Evolutionary conservation across 2,888 invertebrate genomes (phyloP), one percentile per base, ranked within the genome.

Genomic region (Plagodis pulveraria): DNA sequence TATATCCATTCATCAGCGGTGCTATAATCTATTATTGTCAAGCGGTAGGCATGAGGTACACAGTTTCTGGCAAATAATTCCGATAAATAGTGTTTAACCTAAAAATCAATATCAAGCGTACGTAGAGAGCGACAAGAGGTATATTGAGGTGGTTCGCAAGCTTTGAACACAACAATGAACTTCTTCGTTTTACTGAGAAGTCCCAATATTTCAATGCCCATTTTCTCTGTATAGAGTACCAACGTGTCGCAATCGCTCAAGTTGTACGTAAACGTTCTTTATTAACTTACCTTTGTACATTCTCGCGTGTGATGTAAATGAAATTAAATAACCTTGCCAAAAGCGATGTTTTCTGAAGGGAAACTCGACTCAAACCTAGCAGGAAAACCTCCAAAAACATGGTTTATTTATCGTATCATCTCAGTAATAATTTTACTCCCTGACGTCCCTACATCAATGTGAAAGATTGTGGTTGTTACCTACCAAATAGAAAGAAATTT

Each of bases 251-350:
- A 34, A 33, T 34, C 44, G n/a, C 34, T 48, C 6, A 36, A 45
- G 32, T 5, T 46, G 9, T n/a, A 36, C 22, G 9, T 0, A 8
- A 6, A 36, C 36, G 8, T 7, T 22, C 6, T 11, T 49, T 33
- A 43, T 57, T 10, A 53, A 40, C 10, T n/a, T 49, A 36, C 53
- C 44, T 34, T 45, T 12, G 12, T 10, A 45, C 32, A 47, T 59
- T 12, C 50, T 46, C 52, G 56, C 51, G 49, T 52, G 60, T 56
- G 51, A 56, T 56, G 56, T 56, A 52, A 61, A 61, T 61, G 49
- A 52, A 52, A 52, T 56, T 60, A 56, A 52, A 56, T 61, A 56
- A 53, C 45, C 41, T 36, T 6, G 36, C 36, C 52, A 56, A 49
- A 49, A 50, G 52, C 52, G 45, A 60, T 51, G 60, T 52, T 56